Percentiles rank a stretch among this genome's conserved stretches.
Conservation (phyloP, 2,797 vertebrate genomes). For the Sebastes jordani region DNA sequence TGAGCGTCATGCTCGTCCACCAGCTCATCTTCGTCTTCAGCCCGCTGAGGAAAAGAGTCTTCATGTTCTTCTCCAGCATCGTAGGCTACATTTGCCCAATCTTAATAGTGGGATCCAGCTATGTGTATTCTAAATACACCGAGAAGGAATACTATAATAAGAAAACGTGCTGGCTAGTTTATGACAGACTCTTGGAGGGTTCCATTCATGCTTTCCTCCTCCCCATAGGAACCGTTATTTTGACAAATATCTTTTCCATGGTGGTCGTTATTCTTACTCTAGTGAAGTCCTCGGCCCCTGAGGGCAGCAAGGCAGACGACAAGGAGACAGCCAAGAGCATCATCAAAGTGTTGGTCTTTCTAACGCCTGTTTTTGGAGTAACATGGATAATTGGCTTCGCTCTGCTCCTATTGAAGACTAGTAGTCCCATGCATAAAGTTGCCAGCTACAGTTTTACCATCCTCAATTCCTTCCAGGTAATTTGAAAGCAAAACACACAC, state of each 20-base stretch:
- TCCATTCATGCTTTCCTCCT: slow-evolving; percentile 83
- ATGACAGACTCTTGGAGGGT: slow-evolving; percentile 50
- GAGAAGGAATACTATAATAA: slow-evolving; percentile 16
- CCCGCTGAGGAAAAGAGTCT: slow-evolving; percentile 81
- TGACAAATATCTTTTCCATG: slow-evolving; percentile 84
- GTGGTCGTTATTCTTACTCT: slow-evolving; percentile 81
- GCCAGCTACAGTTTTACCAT: slow-evolving; percentile 79
- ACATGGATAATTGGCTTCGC: slow-evolving; percentile 84
- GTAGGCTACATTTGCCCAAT: slow-evolving; percentile 81
- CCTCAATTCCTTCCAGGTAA: slow-evolving; percentile 87
- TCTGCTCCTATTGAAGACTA: not conserved
- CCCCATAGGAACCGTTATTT: slow-evolving; percentile 76
- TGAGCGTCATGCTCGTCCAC: slow-evolving; percentile 85
- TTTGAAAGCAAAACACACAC: not conserved
- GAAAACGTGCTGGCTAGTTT: slow-evolving; percentile 80
- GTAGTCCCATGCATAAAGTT: rapidly evolving
- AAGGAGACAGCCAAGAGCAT: slow-evolving; percentile 83
- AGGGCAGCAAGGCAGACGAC: slow-evolving; percentile 71
- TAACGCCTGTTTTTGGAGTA: slow-evolving; percentile 85
- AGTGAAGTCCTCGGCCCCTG: slow-evolving; percentile 72
- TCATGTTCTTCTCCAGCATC: slow-evolving; percentile 79
- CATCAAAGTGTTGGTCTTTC: slow-evolving; percentile 82
- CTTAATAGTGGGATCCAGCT: slow-evolving; percentile 75
- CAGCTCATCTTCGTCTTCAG: slow-evolving; percentile 87
- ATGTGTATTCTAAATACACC: slow-evolving; percentile 70